Base-by-base conservation (phyloP, 1,140 invertebrate species). In the Colletes latitarsis region DNA sequence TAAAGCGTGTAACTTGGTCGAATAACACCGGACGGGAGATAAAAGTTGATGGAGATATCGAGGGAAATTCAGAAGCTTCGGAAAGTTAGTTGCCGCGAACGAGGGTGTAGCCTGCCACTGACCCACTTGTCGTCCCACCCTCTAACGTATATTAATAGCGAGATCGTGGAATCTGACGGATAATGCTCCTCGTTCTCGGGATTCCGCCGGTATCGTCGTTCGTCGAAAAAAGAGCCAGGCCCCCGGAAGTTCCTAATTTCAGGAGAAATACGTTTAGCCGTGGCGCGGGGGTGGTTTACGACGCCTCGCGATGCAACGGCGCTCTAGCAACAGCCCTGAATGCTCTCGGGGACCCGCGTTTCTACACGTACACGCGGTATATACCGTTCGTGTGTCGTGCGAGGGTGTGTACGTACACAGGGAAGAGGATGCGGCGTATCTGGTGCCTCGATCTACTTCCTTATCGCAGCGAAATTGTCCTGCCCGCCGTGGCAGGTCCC, bases 381-480 rank as follows among this genome's bases (percentile, higher is more conserved):
- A 58, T 55, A 52, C 57, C 49, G 30, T 14, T 17, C 52, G 30
- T 49, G 19, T 4, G 46, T 30, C 17, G 21, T 14, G 41, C 39
- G n/a, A 41, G 19, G 14, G 30, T 46, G n/a, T 5, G 57, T 49
- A 17, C 46, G 41, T 64, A 49, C 21, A 71, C 14, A 62, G 12
- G 52, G 62, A 41, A 21, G 77, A 81, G 85, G 80, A 82, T 82
- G 78, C 78, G 70, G 64, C 77, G 68, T 90, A 91, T 91, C 88
- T 89, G 60, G 39, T 69, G 81, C 62, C 82, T 84, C 82, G 84
- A 91, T 91, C 90, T 90, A 88, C 85, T 90, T 90, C 88, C 90
- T 91, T 91, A 91, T 91, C 90, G 88, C 83, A 76, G 81, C 82
- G 89, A 91, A 90, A 91, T 91, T 88, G 89, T 91, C 88, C 89